Evolutionary conservation across 2,113 vertebrate genomes (phyloP).

Genomic region (Oriolus oriolus): DNA sequence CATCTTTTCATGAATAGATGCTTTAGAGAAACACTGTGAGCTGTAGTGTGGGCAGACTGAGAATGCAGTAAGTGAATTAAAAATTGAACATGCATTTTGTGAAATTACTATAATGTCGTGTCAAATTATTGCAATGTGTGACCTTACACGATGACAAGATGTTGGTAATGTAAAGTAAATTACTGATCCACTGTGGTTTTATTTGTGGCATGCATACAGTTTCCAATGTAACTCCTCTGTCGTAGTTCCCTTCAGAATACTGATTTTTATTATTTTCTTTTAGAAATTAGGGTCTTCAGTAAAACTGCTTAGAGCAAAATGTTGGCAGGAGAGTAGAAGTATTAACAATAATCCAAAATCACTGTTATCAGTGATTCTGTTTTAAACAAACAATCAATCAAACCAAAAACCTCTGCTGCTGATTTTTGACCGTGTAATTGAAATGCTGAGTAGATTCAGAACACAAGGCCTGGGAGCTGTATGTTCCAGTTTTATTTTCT

Average conservation of each 20-base stretch:
- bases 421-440: not conserved
- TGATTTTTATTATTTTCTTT: not conserved
- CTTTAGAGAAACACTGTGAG: not conserved
- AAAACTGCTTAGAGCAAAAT: not conserved
- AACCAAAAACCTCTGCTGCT: not conserved
- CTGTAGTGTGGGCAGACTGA: not conserved
- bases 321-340: not conserved
- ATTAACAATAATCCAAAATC: not conserved
- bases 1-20: not conserved
- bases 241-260: not conserved
- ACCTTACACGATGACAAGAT: not conserved
- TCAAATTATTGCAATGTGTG: not conserved
- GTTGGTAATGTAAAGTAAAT: not conserved
- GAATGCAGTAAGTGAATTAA: not conserved
- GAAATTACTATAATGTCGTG: not conserved
- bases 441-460: not conserved
- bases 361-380: not conserved
- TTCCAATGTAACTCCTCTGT: not conserved
- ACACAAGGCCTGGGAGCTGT: not conserved
- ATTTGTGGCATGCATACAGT: not conserved
- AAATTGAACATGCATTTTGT: not conserved
- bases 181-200: fast-evolving
- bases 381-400: not conserved
- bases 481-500: not conserved
- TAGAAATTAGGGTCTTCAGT: not conserved